Base-by-base conservation (phyloP, 2,888 invertebrate genomes). In the Blastobasis lacticolella region DNA sequence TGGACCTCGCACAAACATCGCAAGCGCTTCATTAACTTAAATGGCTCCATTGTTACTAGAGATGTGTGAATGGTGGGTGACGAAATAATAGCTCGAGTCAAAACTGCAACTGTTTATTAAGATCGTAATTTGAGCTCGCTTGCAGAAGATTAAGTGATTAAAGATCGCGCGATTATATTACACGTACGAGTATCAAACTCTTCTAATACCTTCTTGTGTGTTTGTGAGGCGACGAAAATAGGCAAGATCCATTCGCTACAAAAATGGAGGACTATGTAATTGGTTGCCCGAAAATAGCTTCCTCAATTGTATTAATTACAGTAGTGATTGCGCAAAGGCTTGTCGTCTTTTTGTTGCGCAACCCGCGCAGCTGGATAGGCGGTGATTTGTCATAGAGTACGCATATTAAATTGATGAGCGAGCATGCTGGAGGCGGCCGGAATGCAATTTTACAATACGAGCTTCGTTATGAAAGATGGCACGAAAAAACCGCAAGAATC, bases 21-120 rank as follows among this genome's bases (percentile, higher is more conserved):
- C 71, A 67, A 72, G 67, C 69, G 69, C 71, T 66, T 73, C 63
- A 61, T 61, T 66, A 69, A 73, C 66, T 75, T 82, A n/a, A 85
- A 84, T 80, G 71, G 71, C 60, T 66, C 78, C 71, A 84, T 84
- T 85, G 81, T 84, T 81, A 68, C 73, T 69, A 64, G 67, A 70
- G 69, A 62, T 65, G 65, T 64, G 23, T 23, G 23, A 23, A 23
- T 23, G 23, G 23, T 23, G 23, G 23, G 23, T 23, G 23, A 23
- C 23, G 23, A 23, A 23, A 23, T 23, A 23, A 23, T 23, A 23
- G 23, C 23, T 23, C 23, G 23, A 23, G 23, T 23, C 23, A 23
- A 23, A 23, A 23, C 23, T 2, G 23, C 23, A 3, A 23, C 23
- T 23, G 23, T 23, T 23, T 23, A 23, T 23, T 23, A 23, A 23